Evolutionary conservation across 2,797 vertebrate species (phyloP), one percentile per base, ranked within the genome.

Genomic region (Coregonus suidteri): DNA sequence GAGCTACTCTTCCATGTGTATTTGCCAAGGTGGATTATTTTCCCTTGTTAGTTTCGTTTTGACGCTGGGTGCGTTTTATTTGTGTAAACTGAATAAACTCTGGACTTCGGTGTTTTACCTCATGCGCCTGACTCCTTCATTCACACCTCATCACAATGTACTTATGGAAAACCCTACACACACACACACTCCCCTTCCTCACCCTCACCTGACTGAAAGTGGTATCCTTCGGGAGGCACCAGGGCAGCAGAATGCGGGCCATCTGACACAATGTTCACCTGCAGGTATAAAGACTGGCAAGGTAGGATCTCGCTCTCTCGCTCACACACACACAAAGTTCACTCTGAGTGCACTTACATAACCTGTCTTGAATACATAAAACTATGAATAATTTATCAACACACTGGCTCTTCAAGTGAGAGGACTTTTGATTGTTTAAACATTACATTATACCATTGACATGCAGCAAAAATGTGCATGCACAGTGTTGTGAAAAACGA

Each of bases 281-380:
- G 90, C 88, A 88, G 82, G 85, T 84, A 89, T 91, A 88, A 85
- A 71, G 73, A 82, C 75, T 77, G 80, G 84, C 83, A 86, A 87
- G 83, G 84, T 86, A 87, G 83, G 80, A 76, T 79, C 81, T 74
- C 82, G 85, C 83, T 84, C 85, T 79, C 77, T 81, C 82, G 76
- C 83, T 73, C 82, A 62, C 59, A 11, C n/a, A 62, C 59, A 64
- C 59, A 30, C 59, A 64, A 76, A 52, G 34, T 20, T 77, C 53
- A 13, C 51, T 56, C 47, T 68, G 71, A 70, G 73, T 78, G 81
- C 77, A 41, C 82, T 90, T 91, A 89, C 86, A 86, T 90, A 90
- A 91, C n/a, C 59, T 79, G 77, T 20, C 81, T 79, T 82, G 83
- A 77, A 35, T 67, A 67, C 13, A 67, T 34, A 34, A 67, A 67